Percentiles rank a stretch among this genome's conserved stretches.
These are phyloP conservation scores for Chaunax sp. DNA, from an alignment of 2,797 vertebrate species.

Conservation along the genomic window DNA sequence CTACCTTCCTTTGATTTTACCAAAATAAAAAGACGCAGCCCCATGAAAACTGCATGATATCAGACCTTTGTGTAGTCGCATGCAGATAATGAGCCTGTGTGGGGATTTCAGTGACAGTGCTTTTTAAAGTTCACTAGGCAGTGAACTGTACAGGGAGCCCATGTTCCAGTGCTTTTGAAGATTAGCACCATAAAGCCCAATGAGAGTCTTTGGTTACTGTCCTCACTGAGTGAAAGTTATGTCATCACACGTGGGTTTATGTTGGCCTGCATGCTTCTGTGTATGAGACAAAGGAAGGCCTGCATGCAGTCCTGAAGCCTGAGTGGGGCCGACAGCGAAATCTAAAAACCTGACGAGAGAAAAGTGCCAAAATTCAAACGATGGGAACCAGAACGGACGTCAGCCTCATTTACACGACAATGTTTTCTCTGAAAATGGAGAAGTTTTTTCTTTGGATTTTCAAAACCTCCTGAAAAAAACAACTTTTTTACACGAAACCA, in stretches of 20 bases:
- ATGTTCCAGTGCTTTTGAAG: neutral
- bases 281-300: too few species aligned
- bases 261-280: too few species aligned
- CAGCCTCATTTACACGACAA: too few species aligned
- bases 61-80: conserved; percentile 5
- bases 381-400: too few species aligned
- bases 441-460: too few species aligned
- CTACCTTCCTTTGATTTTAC: conserved; percentile 49
- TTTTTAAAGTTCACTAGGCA: conserved; percentile 27
- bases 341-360: too few species aligned
- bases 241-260: neutral
- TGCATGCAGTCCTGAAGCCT: too few species aligned
- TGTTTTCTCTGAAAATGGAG: too few species aligned
- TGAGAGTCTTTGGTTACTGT: neutral
- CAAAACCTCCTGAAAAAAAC: too few species aligned
- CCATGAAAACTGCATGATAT: conserved; percentile 50
- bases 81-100: conserved; percentile 21
- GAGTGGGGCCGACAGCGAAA: too few species aligned
- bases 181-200: neutral
- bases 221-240: neutral
- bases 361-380: too few species aligned
- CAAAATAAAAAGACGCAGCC: conserved; percentile 41
- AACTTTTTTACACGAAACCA: too few species aligned
- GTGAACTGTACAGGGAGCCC: conserved; percentile 1
- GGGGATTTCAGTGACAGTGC: conserved; percentile 1